Conservation (phyloP, 2,888 invertebrate species). For the Nomada ruficornis region DNA sequence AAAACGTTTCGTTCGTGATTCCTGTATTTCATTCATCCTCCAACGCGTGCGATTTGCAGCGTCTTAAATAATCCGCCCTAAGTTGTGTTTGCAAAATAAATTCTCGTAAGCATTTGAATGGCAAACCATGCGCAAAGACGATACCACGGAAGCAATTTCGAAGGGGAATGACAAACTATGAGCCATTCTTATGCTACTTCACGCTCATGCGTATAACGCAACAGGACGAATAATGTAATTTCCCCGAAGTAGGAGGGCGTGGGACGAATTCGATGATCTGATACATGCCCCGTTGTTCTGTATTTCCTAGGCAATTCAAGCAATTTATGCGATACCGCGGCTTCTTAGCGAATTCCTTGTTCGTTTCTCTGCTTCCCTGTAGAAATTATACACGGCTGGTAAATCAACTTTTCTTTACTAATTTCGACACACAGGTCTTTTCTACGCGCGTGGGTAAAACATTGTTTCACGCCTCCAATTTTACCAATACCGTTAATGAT, state of each 20-base stretch:
- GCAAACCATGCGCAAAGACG: conserved; percentile 38
- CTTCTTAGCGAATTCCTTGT: not conserved
- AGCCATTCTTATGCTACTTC: conserved; percentile 40
- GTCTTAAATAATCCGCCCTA: conserved; percentile 7
- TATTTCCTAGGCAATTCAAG: conserved; percentile 1
- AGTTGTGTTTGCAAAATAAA: conserved; percentile 29
- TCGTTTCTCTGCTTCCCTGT: no score
- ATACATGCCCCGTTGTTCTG: conserved; percentile 37
- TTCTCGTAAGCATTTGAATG: conserved; percentile 7
- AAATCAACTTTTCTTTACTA: not conserved
- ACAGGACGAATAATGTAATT: conserved; percentile 49
- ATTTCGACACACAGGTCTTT: not conserved
- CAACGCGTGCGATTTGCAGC: not conserved
- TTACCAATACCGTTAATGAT: no score
- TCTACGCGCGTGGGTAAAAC: not conserved
- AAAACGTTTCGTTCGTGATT: no score
- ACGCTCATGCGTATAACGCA: conserved; percentile 46
- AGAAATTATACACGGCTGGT: not conserved
- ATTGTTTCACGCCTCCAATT: not conserved
- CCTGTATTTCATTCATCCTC: not conserved
- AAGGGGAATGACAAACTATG: conserved; percentile 47
- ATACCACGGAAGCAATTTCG: conserved; percentile 55
- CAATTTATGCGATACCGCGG: not conserved
- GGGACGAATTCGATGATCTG: conserved; percentile 49
- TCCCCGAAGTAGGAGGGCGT: conserved; percentile 48